Percentiles rank a stretch among this genome's conserved stretches.
Conservation (phyloP, 2,888 invertebrate genomes). For the Neoaliturus tenellus region DNA sequence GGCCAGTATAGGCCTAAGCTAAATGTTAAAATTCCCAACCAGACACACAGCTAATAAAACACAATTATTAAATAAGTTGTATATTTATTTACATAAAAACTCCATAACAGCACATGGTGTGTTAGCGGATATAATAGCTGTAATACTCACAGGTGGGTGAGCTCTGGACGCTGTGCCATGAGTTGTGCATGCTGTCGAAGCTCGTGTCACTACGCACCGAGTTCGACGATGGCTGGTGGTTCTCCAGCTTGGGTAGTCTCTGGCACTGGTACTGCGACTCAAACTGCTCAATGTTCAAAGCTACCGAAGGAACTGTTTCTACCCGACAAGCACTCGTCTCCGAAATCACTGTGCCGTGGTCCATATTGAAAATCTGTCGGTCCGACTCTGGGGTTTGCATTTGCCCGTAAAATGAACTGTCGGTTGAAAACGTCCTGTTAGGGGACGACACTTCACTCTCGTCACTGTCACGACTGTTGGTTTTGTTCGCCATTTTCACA, state of each 20-base stretch:
- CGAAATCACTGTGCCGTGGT: constrained; percentile 49
- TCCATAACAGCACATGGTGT: too few relatives aligned
- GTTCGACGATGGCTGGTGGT: constrained; percentile 10
- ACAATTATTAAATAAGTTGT: not conserved
- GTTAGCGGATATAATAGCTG: not conserved
- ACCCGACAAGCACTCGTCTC: constrained; percentile 54
- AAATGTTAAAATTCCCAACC: too few relatives aligned
- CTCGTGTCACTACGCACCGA: constrained; percentile 17
- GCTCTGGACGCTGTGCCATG: constrained; percentile 24
- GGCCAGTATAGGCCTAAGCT: too few relatives aligned
- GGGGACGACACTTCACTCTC: constrained; percentile 14
- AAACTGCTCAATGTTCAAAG: not conserved
- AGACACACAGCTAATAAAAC: not conserved
- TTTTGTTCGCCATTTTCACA: constrained; percentile 34
- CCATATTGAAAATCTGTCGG: constrained; percentile 47
- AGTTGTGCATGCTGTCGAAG: constrained; percentile 35
- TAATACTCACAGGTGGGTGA: constrained; percentile 46
- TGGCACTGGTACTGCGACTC: constrained; percentile 20
- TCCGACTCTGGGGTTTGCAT: not conserved
- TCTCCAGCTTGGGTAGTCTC: constrained; percentile 24
- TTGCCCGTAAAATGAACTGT: not conserved
- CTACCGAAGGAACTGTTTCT: constrained; percentile 29
- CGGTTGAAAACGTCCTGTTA: constrained; percentile 49
- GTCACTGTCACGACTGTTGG: constrained; percentile 13
- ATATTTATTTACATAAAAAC: not conserved